A percentile compares a stretch with the other conserved stretches of the same genome.
Conservation (phyloP, 2,888 invertebrate genomes). For the Phorcus lineatus region DNA sequence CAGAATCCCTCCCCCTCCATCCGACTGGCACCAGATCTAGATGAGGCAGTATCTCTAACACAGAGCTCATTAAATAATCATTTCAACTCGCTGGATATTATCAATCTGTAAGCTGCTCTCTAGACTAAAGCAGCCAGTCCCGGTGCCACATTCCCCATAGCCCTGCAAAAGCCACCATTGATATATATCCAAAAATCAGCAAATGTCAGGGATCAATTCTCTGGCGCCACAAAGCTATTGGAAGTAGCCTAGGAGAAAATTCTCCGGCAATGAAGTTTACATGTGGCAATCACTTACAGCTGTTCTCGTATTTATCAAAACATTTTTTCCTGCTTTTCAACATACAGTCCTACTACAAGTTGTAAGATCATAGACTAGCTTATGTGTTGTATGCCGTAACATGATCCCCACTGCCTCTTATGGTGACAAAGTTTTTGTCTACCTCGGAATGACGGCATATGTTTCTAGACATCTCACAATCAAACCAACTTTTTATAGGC, state of each 20-base stretch:
- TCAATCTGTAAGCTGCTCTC: slow-evolving; percentile 9
- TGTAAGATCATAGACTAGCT: slow-evolving; percentile 19
- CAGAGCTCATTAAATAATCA: slow-evolving; percentile 29
- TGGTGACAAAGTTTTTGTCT: slow-evolving; percentile 12
- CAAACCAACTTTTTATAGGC: neutral
- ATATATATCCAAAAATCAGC: slow-evolving; percentile 29
- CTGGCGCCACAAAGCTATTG: slow-evolving; percentile 28
- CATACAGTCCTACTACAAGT: slow-evolving; percentile 17
- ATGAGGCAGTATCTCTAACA: slow-evolving; percentile 17
- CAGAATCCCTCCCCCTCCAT: slow-evolving; percentile 10
- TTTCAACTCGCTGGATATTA: slow-evolving; percentile 26
- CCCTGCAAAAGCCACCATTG: slow-evolving; percentile 22
- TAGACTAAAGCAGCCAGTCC: neutral
- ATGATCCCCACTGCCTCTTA: neutral
- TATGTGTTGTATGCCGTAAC: neutral
- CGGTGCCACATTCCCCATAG: slow-evolving; percentile 16
- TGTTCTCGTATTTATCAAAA: slow-evolving; percentile 21
- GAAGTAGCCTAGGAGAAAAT: slow-evolving; percentile 25
- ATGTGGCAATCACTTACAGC: slow-evolving; percentile 20
- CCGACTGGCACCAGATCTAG: slow-evolving; percentile 2
- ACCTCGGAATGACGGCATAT: neutral
- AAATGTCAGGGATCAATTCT: slow-evolving; percentile 29
- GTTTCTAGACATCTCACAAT: slow-evolving; percentile 1
- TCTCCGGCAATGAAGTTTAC: slow-evolving; percentile 23
- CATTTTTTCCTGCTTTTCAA: slow-evolving; percentile 17